Base-by-base conservation (phyloP, 2,797 vertebrate genomes). In the Crenichthys baileyi region DNA sequence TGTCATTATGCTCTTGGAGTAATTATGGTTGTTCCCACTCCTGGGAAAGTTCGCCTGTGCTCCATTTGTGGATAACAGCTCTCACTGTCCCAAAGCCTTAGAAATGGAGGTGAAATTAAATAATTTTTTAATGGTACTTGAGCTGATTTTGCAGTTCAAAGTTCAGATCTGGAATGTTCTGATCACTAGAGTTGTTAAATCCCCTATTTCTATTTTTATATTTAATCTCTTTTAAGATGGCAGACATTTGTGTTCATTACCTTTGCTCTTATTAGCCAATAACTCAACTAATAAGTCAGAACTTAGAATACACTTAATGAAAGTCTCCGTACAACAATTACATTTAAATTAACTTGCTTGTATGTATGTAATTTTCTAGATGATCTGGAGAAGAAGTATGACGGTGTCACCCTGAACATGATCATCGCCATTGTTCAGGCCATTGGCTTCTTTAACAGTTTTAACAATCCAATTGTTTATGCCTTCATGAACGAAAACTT, bases 401-500 rank as follows among this genome's bases (percentile, higher is more conserved):
- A 96, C 2, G 96, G 94, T 1, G 94, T 96, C 50, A 96, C 96
- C 0, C 72, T 96, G 2, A 96, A 92, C 92, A 96, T 93, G 92
- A 95, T 96, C 80, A 80, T 96, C 8, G 96, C 96, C 29, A 87
- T 96, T 0, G 96, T 96, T 11, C 96, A 96, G 91, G 96, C 96
- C 79, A 93, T 97, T 1, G 96, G 96, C 12, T 97, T 97, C 90
- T 96, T 94, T 88, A 97, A 97, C 92, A 96, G 96, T 81, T 96
- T 97, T 86, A 96, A 96, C 92, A 97, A 97, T 74, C 96, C 96
- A 13, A 94, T 97, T 3, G 94, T 97, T 39, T 97, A 97, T 11
- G 95, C 96, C 39, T 96, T 97, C 91, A 96, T 96, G 96, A 97
- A 96, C 29, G 96, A 96, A 85, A 96, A 95, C 91, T 97, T 97